phyloP scores from a whole-genome alignment of 2,113 vertebrate genomes.

The Cygnus buccinator region DNA sequence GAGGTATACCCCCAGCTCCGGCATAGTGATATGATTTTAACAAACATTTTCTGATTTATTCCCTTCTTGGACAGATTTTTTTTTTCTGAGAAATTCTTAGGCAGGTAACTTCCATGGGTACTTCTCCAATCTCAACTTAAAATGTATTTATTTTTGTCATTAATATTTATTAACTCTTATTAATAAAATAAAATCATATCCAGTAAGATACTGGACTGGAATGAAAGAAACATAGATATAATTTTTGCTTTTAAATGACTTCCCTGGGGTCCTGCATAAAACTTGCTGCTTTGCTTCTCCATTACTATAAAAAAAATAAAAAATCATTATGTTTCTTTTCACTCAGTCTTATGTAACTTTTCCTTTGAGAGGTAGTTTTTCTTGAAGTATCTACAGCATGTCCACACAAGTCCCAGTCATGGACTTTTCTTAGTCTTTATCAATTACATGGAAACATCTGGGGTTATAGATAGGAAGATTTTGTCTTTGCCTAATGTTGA shows the following conservation, averaged over 20 bases:
- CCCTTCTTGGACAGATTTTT: not conserved
- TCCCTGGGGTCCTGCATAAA: not conserved
- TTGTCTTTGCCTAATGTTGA: not conserved
- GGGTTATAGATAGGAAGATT: not conserved
- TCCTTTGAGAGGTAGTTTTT: not conserved
- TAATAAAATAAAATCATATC: not conserved
- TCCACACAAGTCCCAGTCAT: not conserved
- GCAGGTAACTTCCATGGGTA: not conserved
- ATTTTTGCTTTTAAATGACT: not conserved
- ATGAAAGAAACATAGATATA: not conserved
- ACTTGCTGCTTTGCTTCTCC: not conserved
- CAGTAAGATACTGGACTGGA: not conserved
- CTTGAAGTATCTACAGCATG: not conserved
- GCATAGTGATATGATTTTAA: rapidly evolving
- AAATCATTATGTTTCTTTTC: not conserved
- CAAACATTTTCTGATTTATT: not conserved
- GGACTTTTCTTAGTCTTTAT: not conserved
- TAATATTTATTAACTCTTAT: not conserved
- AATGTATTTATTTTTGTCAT: not conserved
- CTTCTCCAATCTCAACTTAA: not conserved
- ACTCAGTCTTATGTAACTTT: not conserved
- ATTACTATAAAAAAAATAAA: not conserved
- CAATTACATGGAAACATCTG: not conserved
- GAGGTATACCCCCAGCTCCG: not conserved
- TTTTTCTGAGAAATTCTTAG: not conserved